Evolutionary conservation across 2,888 invertebrate species (phyloP).

Genomic region (Monoplex corrugatus): DNA sequence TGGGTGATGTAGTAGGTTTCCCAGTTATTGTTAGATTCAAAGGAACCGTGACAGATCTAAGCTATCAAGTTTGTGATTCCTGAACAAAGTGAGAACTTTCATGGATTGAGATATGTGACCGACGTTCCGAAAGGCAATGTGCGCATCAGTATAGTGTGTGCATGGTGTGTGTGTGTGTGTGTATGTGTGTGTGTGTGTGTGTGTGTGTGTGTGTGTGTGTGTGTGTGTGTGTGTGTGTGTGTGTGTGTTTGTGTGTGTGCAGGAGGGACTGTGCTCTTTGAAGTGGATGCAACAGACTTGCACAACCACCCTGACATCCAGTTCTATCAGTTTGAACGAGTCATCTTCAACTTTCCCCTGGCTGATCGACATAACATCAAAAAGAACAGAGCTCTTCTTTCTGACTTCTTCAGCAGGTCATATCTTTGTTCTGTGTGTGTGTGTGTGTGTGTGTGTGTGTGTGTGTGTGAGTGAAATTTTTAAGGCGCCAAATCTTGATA

Average conservation of each 20-base stretch:
- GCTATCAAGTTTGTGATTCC: too few species aligned
- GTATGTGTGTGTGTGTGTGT: not conserved
- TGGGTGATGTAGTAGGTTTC: too few species aligned
- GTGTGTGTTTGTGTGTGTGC: constrained; percentile 57
- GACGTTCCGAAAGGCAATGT: too few species aligned
- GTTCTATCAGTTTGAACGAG: constrained; percentile 80
- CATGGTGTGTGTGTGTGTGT: not conserved
- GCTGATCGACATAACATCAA: constrained; percentile 86
- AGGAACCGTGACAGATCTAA: too few species aligned
- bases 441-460: not conserved
- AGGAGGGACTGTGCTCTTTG: constrained; percentile 83
- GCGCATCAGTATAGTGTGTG: not conserved
- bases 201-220: not conserved
- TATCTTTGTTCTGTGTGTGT: not conserved
- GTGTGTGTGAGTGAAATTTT: not conserved
- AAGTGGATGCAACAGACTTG: constrained; percentile 84
- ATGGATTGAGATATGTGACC: too few species aligned
- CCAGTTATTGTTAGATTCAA: too few species aligned
- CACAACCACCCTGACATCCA: constrained; percentile 68
- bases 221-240: not conserved
- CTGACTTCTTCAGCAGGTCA: constrained; percentile 82
- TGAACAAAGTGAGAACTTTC: too few species aligned
- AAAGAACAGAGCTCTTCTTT: constrained; percentile 84
- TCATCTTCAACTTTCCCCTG: constrained; percentile 86
- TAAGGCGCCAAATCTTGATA: too few species aligned